Evolutionary conservation across 2,113 vertebrate species (phyloP), one percentile per base, ranked within the genome.

Genomic region (Eulacestoma nigropectus): DNA sequence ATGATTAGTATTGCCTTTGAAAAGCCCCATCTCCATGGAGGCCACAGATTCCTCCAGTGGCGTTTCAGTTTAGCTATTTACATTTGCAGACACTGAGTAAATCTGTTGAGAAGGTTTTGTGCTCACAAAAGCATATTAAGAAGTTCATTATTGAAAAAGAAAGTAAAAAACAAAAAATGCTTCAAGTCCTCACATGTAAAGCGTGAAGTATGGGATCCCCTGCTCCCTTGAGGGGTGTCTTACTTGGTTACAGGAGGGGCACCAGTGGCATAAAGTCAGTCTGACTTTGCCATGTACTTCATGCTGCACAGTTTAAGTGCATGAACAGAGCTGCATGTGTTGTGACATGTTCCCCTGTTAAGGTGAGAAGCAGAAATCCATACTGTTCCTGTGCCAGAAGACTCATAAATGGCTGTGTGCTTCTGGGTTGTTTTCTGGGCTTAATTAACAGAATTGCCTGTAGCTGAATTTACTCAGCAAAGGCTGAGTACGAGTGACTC

Each of bases 111-210:
- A 74, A 63, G 10, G 17, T 70, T 72, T 75, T 72, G 33, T 37
- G 16, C 59, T 81, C 47, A 27, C n/a, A 68, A 53, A 70, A 50
- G 30, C 2, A 0, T 25, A 30, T 42, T 33, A 64, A 78, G 64
- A 75, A 74, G 47, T 67, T 67, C 21, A 35, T 13, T 81, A 55
- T 19, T 49, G 50, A 47, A 86, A 83, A 79, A 72, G 30, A 37
- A 69, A n/a, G 5, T 17, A 21, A 52, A 78, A 86, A 46, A 0
- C 1, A 3, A 2, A 13, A 39, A 72, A 8, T 17, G 5, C n/a
- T 87, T 25, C 59, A 63, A 78, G 39, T 78, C 30, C 5, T 53
- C 6, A 5, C 22, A 18, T 53, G 12, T 41, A 25, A 56, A 63
- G 19, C 33, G 32, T 21, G 47, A 47, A 39, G 6, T 64, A 21